Base-by-base conservation (phyloP, 1,140 invertebrate genomes). In the Phocides pigmalion region DNA sequence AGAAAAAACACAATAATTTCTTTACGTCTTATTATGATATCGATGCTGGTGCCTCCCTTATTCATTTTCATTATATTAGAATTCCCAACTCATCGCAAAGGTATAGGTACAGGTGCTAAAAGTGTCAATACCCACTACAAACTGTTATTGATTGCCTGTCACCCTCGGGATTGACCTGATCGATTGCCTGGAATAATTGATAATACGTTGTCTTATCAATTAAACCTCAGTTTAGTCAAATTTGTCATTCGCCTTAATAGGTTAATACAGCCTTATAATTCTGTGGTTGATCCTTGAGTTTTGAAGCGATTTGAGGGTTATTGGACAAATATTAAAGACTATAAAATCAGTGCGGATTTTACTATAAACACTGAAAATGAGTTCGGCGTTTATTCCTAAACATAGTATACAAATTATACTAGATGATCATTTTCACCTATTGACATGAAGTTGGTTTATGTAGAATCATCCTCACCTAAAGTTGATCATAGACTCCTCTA, bases 1-100 rank as follows among this genome's bases (percentile, higher is more conserved):
- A n/a, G n/a, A n/a, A n/a, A n/a, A n/a, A n/a, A n/a, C n/a, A n/a
- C n/a, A n/a, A n/a, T n/a, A n/a, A n/a, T n/a, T n/a, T n/a, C n/a
- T n/a, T n/a, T n/a, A n/a, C n/a, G n/a, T n/a, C n/a, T n/a, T n/a
- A n/a, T n/a, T n/a, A n/a, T n/a, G n/a, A n/a, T n/a, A n/a, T n/a
- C n/a, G n/a, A n/a, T n/a, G n/a, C n/a, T n/a, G n/a, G n/a, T n/a
- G n/a, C n/a, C n/a, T n/a, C n/a, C n/a, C 5, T 8, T 28, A 28
- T 28, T 28, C 25, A 28, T n/a, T n/a, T n/a, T n/a, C n/a, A 28
- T 28, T 8, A 28, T 28, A 28, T 28, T 8, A 8, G 9, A 35
- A 35, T 35, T 54, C 42, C 61, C 68, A 72, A 44, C 47, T 65
- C 69, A 49, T 51, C 46, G 22, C 56, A 54, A 41, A 28, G 14